phyloP scores from a whole-genome alignment of 2,113 vertebrate genomes.

The Nematolebias whitei region DNA sequence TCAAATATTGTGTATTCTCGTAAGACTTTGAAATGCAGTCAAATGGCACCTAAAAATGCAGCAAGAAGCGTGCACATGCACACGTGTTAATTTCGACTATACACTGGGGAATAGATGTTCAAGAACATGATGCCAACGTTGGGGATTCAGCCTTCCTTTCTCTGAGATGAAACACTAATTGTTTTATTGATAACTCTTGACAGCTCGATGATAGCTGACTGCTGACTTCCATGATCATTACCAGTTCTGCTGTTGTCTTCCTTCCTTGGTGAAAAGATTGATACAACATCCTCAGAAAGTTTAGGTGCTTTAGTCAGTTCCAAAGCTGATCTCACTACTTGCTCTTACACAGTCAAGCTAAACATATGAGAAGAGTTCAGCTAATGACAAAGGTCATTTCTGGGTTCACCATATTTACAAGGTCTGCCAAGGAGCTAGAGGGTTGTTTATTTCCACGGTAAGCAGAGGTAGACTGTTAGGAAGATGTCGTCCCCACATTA shows the following conservation, averaged over 20 bases:
- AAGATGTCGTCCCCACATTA: slow-evolving; percentile 56
- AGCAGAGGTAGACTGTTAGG: slow-evolving; percentile 33
- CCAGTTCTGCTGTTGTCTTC: slow-evolving; percentile 21
- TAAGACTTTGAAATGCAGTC: slow-evolving; percentile 21
- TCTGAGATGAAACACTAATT: slow-evolving; percentile 59
- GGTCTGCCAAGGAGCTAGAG: slow-evolving; percentile 41
- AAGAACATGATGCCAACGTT: slow-evolving; percentile 54
- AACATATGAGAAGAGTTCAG: slow-evolving; percentile 52
- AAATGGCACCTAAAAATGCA: slow-evolving; percentile 44
- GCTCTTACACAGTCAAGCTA: slow-evolving; percentile 26
- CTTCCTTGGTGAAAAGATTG: slow-evolving; percentile 1
- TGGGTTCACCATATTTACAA: slow-evolving; percentile 23
- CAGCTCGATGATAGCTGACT: slow-evolving; percentile 22
- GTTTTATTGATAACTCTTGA: slow-evolving; percentile 67
- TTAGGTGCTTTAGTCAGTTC: slow-evolving; percentile 9
- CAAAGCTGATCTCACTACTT: slow-evolving; percentile 16
- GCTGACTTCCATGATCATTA: slow-evolving; percentile 36
- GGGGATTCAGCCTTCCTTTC: slow-evolving; percentile 35
- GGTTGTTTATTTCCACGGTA: slow-evolving; percentile 52
- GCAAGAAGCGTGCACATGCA: slow-evolving; percentile 41
- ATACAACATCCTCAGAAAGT: slow-evolving; percentile 11
- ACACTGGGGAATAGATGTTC: slow-evolving; percentile 39
- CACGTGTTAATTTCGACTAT: slow-evolving; percentile 23
- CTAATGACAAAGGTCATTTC: slow-evolving; percentile 60
- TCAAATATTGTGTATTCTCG: slow-evolving; percentile 16